These are phyloP conservation scores for Drusus annulatus DNA, from an alignment of 1,140 invertebrate genomes.

Conservation along the genomic window DNA sequence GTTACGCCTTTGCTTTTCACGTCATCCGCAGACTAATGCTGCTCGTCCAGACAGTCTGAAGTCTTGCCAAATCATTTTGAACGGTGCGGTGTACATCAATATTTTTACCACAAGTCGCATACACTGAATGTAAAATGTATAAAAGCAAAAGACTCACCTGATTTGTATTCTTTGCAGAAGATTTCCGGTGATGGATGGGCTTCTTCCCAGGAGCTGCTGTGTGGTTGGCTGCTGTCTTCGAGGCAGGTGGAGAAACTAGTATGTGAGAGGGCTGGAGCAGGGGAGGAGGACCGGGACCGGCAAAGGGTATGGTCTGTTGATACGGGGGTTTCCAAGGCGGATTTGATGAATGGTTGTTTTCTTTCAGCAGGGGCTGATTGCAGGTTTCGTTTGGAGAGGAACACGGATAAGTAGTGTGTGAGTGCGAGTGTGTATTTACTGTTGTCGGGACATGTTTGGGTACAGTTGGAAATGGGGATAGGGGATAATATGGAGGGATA, in stretches of 20 bases:
- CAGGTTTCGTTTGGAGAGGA: background rate
- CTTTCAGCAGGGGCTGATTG: background rate
- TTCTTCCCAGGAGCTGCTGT: background rate
- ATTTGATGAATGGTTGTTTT: background rate
- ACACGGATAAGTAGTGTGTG: background rate
- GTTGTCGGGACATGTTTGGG: too few species aligned
- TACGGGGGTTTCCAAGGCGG: constrained; percentile 19
- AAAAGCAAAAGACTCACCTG: constrained; percentile 7
- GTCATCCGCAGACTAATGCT: background rate
- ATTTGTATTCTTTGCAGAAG: constrained; percentile 5
- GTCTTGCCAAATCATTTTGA: too few species aligned
- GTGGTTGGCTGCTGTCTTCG: background rate
- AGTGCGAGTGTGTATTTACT: background rate
- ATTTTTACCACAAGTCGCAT: too few species aligned
- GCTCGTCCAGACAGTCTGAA: too few species aligned
- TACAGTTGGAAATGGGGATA: background rate
- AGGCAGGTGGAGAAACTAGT: background rate
- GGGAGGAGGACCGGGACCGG: constrained; percentile 12
- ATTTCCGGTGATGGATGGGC: constrained; percentile 11
- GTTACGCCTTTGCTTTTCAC: too few species aligned
- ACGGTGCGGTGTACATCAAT: too few species aligned
- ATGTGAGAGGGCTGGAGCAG: background rate
- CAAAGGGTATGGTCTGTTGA: constrained; percentile 1
- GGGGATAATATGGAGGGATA: background rate
- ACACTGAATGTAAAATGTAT: too few species aligned